phyloP scores from a whole-genome alignment of 2,888 invertebrate species.

The Zaprionus obscuricornis region DNA sequence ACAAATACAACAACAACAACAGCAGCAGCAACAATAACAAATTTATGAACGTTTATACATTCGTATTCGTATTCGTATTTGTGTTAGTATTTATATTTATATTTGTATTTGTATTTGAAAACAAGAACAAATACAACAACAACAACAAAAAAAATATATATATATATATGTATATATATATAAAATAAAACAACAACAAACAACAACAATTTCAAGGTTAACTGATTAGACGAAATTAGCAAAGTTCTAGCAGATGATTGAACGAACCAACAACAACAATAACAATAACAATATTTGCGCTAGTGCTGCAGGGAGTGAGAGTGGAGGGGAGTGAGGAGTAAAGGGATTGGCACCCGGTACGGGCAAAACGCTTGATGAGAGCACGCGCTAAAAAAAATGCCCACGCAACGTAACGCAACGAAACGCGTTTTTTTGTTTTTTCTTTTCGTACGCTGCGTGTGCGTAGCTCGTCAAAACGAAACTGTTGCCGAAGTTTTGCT shows the following conservation, averaged over 20 bases:
- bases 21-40: conserved; percentile 40
- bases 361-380: conserved; percentile 51
- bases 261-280: conserved; percentile 25
- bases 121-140: too few relatives aligned
- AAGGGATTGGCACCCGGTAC: neutral
- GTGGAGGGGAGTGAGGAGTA: neutral
- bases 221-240: conserved; percentile 79
- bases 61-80: too few relatives aligned
- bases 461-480: conserved; percentile 40
- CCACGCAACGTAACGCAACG: conserved; percentile 65
- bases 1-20: conserved; percentile 35
- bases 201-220: conserved; percentile 77
- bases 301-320: neutral
- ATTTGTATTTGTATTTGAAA: too few relatives aligned
- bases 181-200: conserved; percentile 12
- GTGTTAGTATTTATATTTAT: too few relatives aligned
- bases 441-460: conserved; percentile 56
- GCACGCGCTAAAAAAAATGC: conserved; percentile 68
- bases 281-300: too few relatives aligned
- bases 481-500: conserved; percentile 23
- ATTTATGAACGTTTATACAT: too few relatives aligned
- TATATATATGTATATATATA: too few relatives aligned
- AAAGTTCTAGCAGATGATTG: conserved; percentile 71
- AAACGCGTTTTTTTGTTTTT: too few relatives aligned
- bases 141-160: too few relatives aligned